Percentiles rank a stretch among this genome's conserved stretches.
Conservation (phyloP, 2,888 invertebrate genomes). For the Diloba caeruleocephala region DNA sequence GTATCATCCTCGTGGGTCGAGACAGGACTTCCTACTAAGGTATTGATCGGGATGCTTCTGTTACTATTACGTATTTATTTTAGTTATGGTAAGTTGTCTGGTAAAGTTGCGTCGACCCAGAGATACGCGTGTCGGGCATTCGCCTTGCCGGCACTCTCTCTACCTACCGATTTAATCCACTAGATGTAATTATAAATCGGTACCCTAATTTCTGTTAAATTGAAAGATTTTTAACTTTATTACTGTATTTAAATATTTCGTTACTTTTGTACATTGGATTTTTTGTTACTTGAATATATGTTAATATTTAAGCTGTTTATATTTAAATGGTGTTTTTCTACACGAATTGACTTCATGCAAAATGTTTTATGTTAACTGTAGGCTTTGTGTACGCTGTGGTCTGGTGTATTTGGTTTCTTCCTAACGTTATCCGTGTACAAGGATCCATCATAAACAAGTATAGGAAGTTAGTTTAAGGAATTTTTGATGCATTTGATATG, state of each 20-base stretch:
- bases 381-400: conserved; percentile 85
- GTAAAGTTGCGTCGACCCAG: conserved; percentile 59
- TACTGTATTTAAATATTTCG: conserved; percentile 84
- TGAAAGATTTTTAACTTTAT: conserved; percentile 78
- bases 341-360: conserved; percentile 82
- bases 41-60: conserved; percentile 68
- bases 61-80: conserved; percentile 79
- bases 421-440: conserved; percentile 82
- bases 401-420: conserved; percentile 84
- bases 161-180: conserved; percentile 54
- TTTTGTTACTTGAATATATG: conserved; percentile 85
- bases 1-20: conserved; percentile 68
- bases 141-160: conserved; percentile 50
- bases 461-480: conserved; percentile 86
- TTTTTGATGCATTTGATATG: conserved; percentile 89
- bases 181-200: conserved; percentile 69
- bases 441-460: conserved; percentile 81
- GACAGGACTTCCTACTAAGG: conserved; percentile 65
- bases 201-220: conserved; percentile 82
- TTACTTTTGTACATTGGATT: conserved; percentile 88
- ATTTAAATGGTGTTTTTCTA: conserved; percentile 85
- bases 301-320: conserved; percentile 88
- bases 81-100: conserved; percentile 65
- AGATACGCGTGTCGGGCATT: conserved; percentile 41
- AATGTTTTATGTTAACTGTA: conserved; percentile 81